A percentile compares a stretch with the other conserved stretches of the same genome.
phyloP scores from a whole-genome alignment of 1,140 invertebrate genomes.

The Argopecten irradians region DNA sequence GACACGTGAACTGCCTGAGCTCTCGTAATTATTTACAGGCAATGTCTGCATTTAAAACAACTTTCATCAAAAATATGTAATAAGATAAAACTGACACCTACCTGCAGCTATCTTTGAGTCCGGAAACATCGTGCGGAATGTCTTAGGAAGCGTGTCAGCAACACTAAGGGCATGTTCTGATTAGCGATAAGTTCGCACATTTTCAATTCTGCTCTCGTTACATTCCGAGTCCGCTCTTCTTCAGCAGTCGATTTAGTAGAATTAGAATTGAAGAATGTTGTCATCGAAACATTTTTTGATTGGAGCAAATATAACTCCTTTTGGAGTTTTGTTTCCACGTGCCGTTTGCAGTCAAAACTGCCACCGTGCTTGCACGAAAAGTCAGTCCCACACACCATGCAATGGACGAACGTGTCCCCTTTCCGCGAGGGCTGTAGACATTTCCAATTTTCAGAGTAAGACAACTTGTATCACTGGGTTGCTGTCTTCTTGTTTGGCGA shows the following conservation, averaged over 20 bases:
- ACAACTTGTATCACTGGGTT: conserved; percentile 28
- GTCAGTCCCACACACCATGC: conserved; percentile 25
- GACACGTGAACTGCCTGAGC: no score
- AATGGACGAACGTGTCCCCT: conserved; percentile 24
- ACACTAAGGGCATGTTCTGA: neutral
- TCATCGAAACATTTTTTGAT: neutral
- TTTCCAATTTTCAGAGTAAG: conserved; percentile 1
- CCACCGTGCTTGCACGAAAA: conserved; percentile 33
- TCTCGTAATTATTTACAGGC: no score
- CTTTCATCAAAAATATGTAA: neutral
- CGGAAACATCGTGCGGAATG: conserved; percentile 35
- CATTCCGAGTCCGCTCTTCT: neutral
- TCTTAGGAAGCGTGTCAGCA: conserved; percentile 28
- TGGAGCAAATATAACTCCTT: neutral
- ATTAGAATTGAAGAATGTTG: neutral
- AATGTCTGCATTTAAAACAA: neutral
- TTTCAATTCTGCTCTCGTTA: conserved; percentile 27
- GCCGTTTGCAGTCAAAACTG: conserved; percentile 30
- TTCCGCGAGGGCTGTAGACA: conserved; percentile 23
- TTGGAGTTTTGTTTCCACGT: conserved; percentile 32
- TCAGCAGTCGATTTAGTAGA: neutral
- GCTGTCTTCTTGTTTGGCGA: neutral
- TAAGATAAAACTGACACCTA: neutral
- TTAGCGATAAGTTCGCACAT: conserved; percentile 34
- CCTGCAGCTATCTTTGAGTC: conserved; percentile 35